phyloP scores from a whole-genome alignment of 1,140 invertebrate species.

The Lordiphosa stackelbergi region DNA sequence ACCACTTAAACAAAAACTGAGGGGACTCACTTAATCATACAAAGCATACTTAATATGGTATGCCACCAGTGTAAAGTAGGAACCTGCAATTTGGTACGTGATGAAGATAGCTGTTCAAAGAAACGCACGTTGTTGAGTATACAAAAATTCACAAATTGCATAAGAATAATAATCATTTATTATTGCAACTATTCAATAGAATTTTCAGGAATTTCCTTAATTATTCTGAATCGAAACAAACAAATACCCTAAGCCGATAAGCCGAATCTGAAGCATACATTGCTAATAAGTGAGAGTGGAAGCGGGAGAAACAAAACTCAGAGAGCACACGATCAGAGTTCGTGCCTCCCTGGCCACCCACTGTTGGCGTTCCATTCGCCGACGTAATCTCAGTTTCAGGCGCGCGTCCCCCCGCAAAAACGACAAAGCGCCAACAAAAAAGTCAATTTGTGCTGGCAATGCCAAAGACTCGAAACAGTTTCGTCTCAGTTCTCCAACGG shows the following conservation, averaged over 20 bases:
- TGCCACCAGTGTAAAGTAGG: slow-evolving; percentile 8
- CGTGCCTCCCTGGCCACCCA: slow-evolving; percentile 21
- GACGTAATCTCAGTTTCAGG: slow-evolving; percentile 20
- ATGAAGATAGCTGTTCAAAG: slow-evolving; percentile 31
- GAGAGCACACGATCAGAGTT: slow-evolving; percentile 29
- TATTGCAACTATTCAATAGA: too few species aligned
- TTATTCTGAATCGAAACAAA: neutral
- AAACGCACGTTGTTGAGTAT: slow-evolving; percentile 55
- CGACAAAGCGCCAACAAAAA: slow-evolving; percentile 2
- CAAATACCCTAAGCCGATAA: slow-evolving; percentile 3
- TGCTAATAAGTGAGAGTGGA: neutral
- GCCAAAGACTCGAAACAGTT: slow-evolving; percentile 44
- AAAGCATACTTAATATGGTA: neutral
- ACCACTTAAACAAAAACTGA: too few species aligned
- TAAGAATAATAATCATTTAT: neutral
- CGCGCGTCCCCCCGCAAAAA: neutral
- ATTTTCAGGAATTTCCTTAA: too few species aligned
- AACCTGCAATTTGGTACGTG: slow-evolving; percentile 29
- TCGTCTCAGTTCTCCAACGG: slow-evolving; percentile 50
- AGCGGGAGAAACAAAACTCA: slow-evolving; percentile 1
- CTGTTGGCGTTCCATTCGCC: slow-evolving; percentile 10
- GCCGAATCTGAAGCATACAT: neutral
- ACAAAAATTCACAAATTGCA: slow-evolving; percentile 7
- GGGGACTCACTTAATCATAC: too few species aligned
- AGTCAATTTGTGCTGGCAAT: slow-evolving; percentile 49